Evolutionary conservation across 2,888 invertebrate species (phyloP).

Genomic region (Watsonalla cultraria): DNA sequence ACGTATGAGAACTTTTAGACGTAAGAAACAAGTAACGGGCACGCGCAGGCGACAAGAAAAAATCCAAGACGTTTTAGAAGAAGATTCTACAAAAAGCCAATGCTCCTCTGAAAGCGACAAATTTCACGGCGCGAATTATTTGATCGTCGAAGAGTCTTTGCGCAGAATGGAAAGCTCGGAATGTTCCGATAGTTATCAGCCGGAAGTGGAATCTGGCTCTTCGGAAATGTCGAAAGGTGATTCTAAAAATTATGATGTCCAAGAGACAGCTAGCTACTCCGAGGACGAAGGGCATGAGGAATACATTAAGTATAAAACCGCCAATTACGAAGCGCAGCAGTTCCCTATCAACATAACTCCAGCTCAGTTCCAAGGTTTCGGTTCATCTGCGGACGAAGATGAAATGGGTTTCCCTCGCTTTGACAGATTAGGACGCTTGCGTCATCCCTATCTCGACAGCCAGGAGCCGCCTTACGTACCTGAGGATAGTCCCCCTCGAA

Average conservation of each 20-base stretch:
- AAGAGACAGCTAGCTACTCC: slow-evolving; percentile 66
- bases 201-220: slow-evolving; percentile 81
- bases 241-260: slow-evolving; percentile 58
- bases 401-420: slow-evolving; percentile 83
- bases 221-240: slow-evolving; percentile 80
- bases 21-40: slow-evolving; percentile 81
- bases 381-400: slow-evolving; percentile 81
- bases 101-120: slow-evolving; percentile 74
- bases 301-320: slow-evolving; percentile 64
- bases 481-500: slow-evolving; percentile 70
- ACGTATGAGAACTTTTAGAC: slow-evolving; percentile 82
- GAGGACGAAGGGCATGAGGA: slow-evolving; percentile 77
- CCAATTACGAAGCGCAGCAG: slow-evolving; percentile 62
- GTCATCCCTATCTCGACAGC: slow-evolving; percentile 72
- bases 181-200: slow-evolving; percentile 84
- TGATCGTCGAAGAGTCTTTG: slow-evolving; percentile 60
- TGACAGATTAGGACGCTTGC: slow-evolving; percentile 77
- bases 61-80: slow-evolving; percentile 74
- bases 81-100: slow-evolving; percentile 73
- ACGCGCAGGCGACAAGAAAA: slow-evolving; percentile 78
- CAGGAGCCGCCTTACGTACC: slow-evolving; percentile 69
- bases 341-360: slow-evolving; percentile 69
- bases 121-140: slow-evolving; percentile 53
- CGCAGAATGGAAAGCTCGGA: slow-evolving; percentile 81
- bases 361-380: slow-evolving; percentile 79